Evolutionary conservation across 2,797 vertebrate genomes (phyloP).

Genomic region (Dallia pectoralis): DNA sequence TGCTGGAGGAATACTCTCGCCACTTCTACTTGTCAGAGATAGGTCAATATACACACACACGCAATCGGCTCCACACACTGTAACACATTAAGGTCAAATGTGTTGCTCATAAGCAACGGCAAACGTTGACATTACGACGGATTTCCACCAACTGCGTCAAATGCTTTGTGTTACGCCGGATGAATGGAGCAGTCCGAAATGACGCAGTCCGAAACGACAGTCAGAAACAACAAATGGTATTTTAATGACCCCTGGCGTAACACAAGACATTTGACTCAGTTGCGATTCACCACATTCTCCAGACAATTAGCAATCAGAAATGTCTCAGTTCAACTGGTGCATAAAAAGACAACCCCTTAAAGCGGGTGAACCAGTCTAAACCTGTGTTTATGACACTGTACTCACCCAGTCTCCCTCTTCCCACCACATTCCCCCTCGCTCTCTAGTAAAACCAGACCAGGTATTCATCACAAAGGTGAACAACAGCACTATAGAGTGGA

Average conservation of each 20-base stretch:
- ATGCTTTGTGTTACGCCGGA: too few relatives aligned
- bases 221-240: too few relatives aligned
- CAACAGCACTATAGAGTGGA: slow-evolving; percentile 54
- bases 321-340: not conserved
- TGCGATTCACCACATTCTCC: not conserved
- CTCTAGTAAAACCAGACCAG: slow-evolving; percentile 71
- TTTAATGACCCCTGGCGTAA: too few relatives aligned
- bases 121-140: too few relatives aligned
- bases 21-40: slow-evolving; percentile 61
- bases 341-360: not conserved
- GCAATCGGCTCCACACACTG: too few relatives aligned
- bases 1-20: slow-evolving; percentile 64
- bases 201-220: too few relatives aligned
- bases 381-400: too few relatives aligned
- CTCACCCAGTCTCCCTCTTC: not conserved
- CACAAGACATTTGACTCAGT: too few relatives aligned
- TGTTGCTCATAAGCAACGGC: too few relatives aligned
- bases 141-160: too few relatives aligned
- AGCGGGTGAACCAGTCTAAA: not conserved
- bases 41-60: not conserved
- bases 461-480: slow-evolving; percentile 58
- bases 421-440: not conserved
- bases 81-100: too few relatives aligned
- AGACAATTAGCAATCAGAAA: not conserved
- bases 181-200: too few relatives aligned